phyloP scores from a whole-genome alignment of 2,797 vertebrate species.

The Melanogrammus aeglefinus region DNA sequence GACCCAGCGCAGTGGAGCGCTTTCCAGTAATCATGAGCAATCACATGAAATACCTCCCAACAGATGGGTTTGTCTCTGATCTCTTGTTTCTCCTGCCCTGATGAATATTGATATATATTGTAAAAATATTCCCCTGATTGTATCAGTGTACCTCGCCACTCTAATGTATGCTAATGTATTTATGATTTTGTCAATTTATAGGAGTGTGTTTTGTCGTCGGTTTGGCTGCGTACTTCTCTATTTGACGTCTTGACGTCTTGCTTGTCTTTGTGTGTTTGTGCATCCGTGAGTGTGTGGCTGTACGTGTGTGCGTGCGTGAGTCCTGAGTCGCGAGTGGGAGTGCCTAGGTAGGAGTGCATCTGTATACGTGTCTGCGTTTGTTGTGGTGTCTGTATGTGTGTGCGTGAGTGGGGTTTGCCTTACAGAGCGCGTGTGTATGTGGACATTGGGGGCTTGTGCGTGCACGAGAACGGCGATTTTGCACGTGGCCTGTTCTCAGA shows the following conservation, averaged over 20 bases:
- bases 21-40: background rate
- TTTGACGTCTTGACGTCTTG: background rate
- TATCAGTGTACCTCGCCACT: background rate
- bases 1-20: no score
- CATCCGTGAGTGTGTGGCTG: background rate
- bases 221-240: background rate
- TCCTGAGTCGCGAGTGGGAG: background rate
- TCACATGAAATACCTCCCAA: background rate
- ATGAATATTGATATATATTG: background rate
- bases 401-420: background rate
- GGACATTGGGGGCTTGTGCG: background rate
- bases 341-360: background rate
- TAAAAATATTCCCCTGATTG: background rate
- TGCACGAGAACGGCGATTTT: background rate
- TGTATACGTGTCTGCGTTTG: background rate
- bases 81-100: background rate
- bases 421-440: background rate
- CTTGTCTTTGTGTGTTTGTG: background rate
- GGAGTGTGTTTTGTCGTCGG: background rate
- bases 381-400: background rate
- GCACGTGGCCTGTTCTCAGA: conserved; percentile 9
- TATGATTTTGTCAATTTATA: background rate
- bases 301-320: background rate
- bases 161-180: conserved; percentile 2
- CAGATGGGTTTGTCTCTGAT: background rate